phyloP scores from a whole-genome alignment of 2,113 vertebrate genomes.

The Camelus dromedarius region DNA sequence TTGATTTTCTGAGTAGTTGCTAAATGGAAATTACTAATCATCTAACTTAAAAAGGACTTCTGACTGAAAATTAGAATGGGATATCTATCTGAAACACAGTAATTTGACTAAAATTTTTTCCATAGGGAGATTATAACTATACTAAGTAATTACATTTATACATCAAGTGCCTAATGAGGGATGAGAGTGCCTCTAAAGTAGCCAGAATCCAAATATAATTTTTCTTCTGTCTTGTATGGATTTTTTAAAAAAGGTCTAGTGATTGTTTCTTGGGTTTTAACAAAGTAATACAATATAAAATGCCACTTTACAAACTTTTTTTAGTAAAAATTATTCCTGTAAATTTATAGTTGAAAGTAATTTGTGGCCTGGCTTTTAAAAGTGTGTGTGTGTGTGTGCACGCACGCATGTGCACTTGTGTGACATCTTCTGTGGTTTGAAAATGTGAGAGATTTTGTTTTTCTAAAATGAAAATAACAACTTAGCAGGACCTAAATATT shows the following conservation, averaged over 20 bases:
- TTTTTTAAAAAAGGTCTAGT: neutral
- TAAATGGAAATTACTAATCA: constrained; percentile 18
- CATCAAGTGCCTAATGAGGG: neutral
- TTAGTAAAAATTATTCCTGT: neutral
- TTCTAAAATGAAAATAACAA: constrained; percentile 51
- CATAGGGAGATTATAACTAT: neutral
- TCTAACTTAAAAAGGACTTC: neutral
- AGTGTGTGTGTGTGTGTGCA: neutral
- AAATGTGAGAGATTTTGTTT: neutral
- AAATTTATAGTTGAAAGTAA: constrained; percentile 3
- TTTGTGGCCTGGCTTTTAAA: constrained; percentile 14
- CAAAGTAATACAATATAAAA: neutral
- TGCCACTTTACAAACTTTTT: neutral
- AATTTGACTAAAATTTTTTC: neutral
- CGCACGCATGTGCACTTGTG: neutral
- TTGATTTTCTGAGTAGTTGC: neutral
- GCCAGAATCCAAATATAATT: constrained; percentile 10
- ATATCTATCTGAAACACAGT: neutral
- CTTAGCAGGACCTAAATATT: constrained; percentile 26
- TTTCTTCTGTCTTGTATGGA: neutral
- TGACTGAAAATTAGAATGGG: neutral
- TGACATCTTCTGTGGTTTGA: neutral
- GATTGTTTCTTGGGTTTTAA: neutral
- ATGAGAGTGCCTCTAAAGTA: neutral
- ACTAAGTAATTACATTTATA: neutral